phyloP scores from a whole-genome alignment of 2,888 invertebrate species.

The Seira sanloemensis region DNA sequence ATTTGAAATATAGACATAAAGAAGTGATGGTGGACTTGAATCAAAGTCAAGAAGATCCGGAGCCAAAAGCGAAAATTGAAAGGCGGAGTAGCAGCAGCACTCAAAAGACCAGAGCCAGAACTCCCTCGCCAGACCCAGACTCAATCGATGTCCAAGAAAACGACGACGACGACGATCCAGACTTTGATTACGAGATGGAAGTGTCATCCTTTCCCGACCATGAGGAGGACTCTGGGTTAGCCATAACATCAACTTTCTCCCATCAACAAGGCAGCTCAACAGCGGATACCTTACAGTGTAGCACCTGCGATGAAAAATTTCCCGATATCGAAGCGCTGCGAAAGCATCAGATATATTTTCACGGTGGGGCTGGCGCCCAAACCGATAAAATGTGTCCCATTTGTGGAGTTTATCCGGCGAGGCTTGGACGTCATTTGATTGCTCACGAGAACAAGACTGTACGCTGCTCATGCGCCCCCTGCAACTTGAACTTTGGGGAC shows the following conservation, averaged over 20 bases:
- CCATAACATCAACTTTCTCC: constrained; percentile 43
- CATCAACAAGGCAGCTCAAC: constrained; percentile 12
- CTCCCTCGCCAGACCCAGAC: constrained; percentile 22
- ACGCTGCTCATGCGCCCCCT: constrained; percentile 39
- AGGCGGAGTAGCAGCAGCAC: neutral
- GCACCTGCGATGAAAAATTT: constrained; percentile 42
- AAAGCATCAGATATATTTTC: constrained; percentile 51
- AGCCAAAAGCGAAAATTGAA: neutral
- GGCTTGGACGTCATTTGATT: constrained; percentile 40
- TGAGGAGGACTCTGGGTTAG: constrained; percentile 21
- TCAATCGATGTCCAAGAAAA: constrained; percentile 14
- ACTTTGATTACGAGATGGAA: constrained; percentile 19
- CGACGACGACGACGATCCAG: constrained; percentile 15
- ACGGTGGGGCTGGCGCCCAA: constrained; percentile 46
- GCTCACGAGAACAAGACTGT: constrained; percentile 57
- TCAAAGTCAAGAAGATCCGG: neutral
- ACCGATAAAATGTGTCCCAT: constrained; percentile 51
- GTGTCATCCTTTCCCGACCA: constrained; percentile 4
- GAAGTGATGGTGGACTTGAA: neutral
- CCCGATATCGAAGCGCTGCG: constrained; percentile 34
- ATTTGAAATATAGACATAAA: constrained; percentile 38
- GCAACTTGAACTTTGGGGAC: constrained; percentile 27
- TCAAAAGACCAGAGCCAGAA: neutral
- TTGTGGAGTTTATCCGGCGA: constrained; percentile 48
- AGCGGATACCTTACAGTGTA: constrained; percentile 29